phyloP scores from a whole-genome alignment of 1,140 invertebrate species.

The Trachymyrmex cornetzi region DNA sequence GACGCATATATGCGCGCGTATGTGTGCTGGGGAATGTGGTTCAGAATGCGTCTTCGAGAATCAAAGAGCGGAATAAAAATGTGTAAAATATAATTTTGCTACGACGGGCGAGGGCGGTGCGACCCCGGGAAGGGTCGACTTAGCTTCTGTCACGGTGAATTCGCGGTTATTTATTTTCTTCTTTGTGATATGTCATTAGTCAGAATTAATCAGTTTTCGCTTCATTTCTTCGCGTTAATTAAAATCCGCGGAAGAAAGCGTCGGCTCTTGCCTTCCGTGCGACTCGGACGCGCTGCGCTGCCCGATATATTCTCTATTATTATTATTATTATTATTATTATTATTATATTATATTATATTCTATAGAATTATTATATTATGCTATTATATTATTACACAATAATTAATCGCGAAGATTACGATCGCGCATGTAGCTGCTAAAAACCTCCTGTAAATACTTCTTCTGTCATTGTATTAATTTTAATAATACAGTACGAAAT shows the following conservation, averaged over 20 bases:
- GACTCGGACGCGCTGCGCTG: slow-evolving; percentile 49
- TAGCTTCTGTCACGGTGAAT: slow-evolving; percentile 53
- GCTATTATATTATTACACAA: slow-evolving; percentile 70
- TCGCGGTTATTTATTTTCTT: slow-evolving; percentile 71
- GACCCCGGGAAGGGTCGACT: slow-evolving; percentile 31
- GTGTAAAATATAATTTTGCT: slow-evolving; percentile 72
- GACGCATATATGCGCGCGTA: background rate
- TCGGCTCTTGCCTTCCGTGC: slow-evolving; percentile 3
- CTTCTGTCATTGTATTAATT: slow-evolving; percentile 84
- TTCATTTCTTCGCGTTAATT: slow-evolving; percentile 30
- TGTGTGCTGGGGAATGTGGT: background rate
- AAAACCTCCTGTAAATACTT: slow-evolving; percentile 81
- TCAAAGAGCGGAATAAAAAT: slow-evolving; percentile 62
- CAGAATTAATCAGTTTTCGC: slow-evolving; percentile 67
- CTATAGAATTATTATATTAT: slow-evolving; percentile 51
- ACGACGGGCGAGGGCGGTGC: slow-evolving; percentile 53
- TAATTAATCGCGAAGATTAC: slow-evolving; percentile 77
- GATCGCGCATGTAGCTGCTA: slow-evolving; percentile 75
- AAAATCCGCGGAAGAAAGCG: slow-evolving; percentile 34
- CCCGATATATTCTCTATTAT: slow-evolving; percentile 74
- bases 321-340: slow-evolving; percentile 61
- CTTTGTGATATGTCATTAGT: slow-evolving; percentile 52
- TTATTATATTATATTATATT: slow-evolving; percentile 49
- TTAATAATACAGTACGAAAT: slow-evolving; percentile 82
- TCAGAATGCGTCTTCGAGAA: slow-evolving; percentile 45